Base-by-base conservation (phyloP, 2,113 vertebrate genomes). In the Dendropsophus ebraccatus region DNA sequence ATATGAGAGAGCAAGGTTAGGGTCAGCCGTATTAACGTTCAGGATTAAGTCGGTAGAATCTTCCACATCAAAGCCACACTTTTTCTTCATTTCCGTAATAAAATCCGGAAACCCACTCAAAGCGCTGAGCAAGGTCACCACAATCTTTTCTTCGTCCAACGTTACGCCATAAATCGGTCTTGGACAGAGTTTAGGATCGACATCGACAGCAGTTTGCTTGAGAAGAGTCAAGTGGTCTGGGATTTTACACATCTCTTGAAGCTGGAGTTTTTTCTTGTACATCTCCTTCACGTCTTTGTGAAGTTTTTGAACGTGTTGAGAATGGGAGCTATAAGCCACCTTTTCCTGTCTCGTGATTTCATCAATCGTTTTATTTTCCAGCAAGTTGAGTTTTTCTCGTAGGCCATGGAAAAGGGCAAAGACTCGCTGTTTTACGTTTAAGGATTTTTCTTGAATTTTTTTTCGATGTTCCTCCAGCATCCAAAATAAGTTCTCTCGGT, bases 21-120 rank as follows among this genome's bases (percentile, higher is more conserved):
- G 8, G 23, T 83, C 49, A 41, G 81, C 81, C 35, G 81, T 83
- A 52, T 83, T 72, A 7, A 83, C 81, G 73, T 83, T 83, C 47
- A 72, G 54, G 21, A 58, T 58, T 10, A 58, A n/a, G 8, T 58
- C 54, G 7, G 54, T 58, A 23, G 54, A 58, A 58, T 58, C 54
- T n/a, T 58, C 54, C 6, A 58, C 23, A 58, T 58, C 5, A 58
- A 58, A 58, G 54, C 21, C 54, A 58, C 54, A 58, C 21, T 7
- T n/a, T 23, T 69, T 16, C 58, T 83, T 83, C 21, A 83, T 50
- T 54, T 52, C 9, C 4, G 47, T 11, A 83, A 83, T 52, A 72
- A 41, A 23, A 2, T 35, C 21, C 52, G 32, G 2, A 2, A 83
- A 35, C 16, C 5, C 54, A 69, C 19, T 9, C 2, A 83, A 25